Base-by-base conservation (phyloP, 2,888 invertebrate species). In the Oscheius sp. region DNA sequence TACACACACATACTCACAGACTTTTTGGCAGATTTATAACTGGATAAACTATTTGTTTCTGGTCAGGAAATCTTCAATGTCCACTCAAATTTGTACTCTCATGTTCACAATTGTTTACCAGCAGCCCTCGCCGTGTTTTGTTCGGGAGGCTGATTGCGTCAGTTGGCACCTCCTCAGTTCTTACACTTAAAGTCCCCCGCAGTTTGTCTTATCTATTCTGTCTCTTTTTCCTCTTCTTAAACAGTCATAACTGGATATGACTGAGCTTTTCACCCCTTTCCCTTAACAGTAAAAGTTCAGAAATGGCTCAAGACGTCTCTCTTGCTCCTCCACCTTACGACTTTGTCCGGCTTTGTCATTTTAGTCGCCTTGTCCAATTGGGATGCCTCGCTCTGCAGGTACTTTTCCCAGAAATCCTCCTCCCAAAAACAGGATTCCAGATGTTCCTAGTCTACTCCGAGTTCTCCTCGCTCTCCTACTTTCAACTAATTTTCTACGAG, bases 401-500 rank as follows among this genome's bases (percentile, higher is more conserved):
- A 65, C n/a, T 35, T 47, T 9, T 1, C n/a, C 42, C n/a, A 37
- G n/a, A n/a, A n/a, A 9, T 33, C 4, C n/a, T 50, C 50, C 9
- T n/a, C 4, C 3, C 58, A 58, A 58, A 58, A 32, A 29, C 32
- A 21, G 58, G n/a, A 9, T 70, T 70, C 32, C 55, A 83, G 77
- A 58, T 80, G 33, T 57, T 78, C 48, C 68, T 83, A 55, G 70
- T 80, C 66, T 83, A 83, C 74, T 80, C 83, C 42, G 83, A 83
- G 59, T 81, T 78, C 32, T 79, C 76, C 0, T 73, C 76, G 0
- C 74, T 79, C 11, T 77, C 80, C 29, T 75, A 82, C 60, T 53
- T 79, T 70, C 75, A 77, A 11, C 78, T 81, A 47, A 57, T 80
- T 47, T 73, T 77, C 71, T 81, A 81, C 66, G 75, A 75, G 33